phyloP scores from a whole-genome alignment of 2,888 invertebrate genomes.

The Oithona nana region DNA sequence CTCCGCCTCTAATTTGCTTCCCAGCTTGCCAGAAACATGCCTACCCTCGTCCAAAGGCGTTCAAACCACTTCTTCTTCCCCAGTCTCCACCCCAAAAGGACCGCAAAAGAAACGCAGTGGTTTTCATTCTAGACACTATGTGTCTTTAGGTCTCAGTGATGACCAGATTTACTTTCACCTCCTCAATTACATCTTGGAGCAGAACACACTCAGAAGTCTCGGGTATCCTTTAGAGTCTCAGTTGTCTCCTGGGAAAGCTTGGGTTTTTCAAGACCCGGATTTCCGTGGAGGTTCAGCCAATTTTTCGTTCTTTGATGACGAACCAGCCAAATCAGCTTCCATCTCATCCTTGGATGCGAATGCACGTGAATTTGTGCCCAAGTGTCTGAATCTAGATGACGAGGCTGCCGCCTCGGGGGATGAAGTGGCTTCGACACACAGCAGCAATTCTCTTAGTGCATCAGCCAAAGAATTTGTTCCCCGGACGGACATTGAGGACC shows the following conservation, averaged over 20 bases:
- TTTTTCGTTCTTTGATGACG: not conserved
- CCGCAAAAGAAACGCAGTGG: not conserved
- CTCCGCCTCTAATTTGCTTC: not conserved
- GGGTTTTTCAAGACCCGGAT: not conserved
- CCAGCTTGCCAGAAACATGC: not conserved
- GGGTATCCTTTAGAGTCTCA: not conserved
- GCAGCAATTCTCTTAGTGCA: not conserved
- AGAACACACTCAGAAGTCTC: not conserved
- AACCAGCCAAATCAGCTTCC: not conserved
- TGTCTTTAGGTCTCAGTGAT: not conserved
- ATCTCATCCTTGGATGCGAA: slow-evolving; percentile 38
- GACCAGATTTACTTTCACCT: slow-evolving; percentile 4
- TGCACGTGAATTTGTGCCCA: slow-evolving; percentile 46
- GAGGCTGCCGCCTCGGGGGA: not conserved
- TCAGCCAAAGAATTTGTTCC: slow-evolving; percentile 18
- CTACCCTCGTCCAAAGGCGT: not conserved
- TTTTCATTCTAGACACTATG: not conserved
- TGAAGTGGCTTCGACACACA: not conserved
- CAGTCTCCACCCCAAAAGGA: not conserved
- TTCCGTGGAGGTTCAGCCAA: too few relatives aligned
- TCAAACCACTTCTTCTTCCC: not conserved
- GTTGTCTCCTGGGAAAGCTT: not conserved
- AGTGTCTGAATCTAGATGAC: not conserved
- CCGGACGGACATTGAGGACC: not conserved
- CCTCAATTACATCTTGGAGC: not conserved